phyloP scores from a whole-genome alignment of 1,140 invertebrate species.

The Procambarus clarkii region DNA sequence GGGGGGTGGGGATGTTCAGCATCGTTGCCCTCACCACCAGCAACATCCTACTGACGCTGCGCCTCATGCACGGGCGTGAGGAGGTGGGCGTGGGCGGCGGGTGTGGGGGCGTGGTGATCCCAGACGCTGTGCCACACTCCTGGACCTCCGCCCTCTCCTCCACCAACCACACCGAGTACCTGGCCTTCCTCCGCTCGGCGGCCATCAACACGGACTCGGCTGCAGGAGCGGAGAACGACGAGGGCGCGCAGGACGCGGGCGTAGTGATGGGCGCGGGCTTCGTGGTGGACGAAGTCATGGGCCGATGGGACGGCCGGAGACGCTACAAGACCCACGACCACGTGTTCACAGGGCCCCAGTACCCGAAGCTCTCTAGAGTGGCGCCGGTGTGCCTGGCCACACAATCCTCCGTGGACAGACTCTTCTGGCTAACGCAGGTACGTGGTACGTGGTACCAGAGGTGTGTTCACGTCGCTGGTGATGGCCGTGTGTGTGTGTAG shows the following conservation, averaged over 20 bases:
- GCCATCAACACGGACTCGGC: constrained; percentile 31
- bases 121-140: background rate
- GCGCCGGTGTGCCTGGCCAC: constrained; percentile 87
- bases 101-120: background rate
- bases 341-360: constrained; percentile 80
- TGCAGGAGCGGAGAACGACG: background rate
- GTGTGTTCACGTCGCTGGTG: background rate
- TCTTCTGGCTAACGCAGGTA: constrained; percentile 82
- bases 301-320: constrained; percentile 84
- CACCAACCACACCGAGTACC: constrained; percentile 60
- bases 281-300: constrained; percentile 81
- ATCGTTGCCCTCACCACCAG: constrained; percentile 65
- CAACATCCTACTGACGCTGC: constrained; percentile 67
- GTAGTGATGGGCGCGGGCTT: constrained; percentile 43
- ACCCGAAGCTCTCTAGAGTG: background rate
- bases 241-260: background rate
- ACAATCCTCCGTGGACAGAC: constrained; percentile 87
- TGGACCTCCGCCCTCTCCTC: constrained; percentile 51
- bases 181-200: constrained; percentile 61
- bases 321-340: constrained; percentile 85
- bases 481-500: too few species aligned
- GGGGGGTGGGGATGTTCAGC: constrained; percentile 67
- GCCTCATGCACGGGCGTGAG: constrained; percentile 59
- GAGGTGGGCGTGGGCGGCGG: constrained; percentile 14
- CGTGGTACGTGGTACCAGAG: constrained; percentile 2